Evolutionary conservation across 2,797 vertebrate species (phyloP).

Genomic region (Smutsia temminckii): DNA sequence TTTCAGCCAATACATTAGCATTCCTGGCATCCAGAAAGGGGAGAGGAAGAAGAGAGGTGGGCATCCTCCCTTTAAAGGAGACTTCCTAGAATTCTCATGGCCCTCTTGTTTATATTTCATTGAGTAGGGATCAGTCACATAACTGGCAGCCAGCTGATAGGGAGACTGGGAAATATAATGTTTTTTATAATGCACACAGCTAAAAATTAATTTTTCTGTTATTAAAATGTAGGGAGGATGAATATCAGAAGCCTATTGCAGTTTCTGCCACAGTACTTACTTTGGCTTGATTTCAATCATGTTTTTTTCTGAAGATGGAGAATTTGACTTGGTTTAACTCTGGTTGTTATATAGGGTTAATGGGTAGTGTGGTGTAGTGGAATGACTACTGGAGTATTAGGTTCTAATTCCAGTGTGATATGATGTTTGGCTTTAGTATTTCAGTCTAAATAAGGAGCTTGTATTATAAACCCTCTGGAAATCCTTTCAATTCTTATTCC

Average conservation of each 20-base stretch:
- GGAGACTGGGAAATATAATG: neutral
- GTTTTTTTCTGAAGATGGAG: neutral
- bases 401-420: neutral
- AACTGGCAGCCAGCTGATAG: neutral
- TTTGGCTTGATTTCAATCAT: neutral
- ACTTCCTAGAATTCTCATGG: neutral
- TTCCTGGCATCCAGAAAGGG: neutral
- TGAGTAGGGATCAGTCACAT: neutral
- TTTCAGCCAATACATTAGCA: neutral
- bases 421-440: neutral
- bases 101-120: neutral
- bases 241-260: neutral
- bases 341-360: constrained; percentile 10
- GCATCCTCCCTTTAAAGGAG: neutral
- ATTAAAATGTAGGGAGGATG: neutral
- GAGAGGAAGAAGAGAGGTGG: neutral
- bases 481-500: neutral
- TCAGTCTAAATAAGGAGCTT: neutral
- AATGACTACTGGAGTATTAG: neutral
- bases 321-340: constrained; percentile 15
- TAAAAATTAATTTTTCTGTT: neutral
- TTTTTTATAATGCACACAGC: neutral
- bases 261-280: neutral
- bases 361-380: neutral
- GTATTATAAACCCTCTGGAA: neutral